A percentile compares a stretch with the other conserved stretches of the same genome.
Evolutionary conservation across 2,888 invertebrate genomes (phyloP).

Genomic region (Pycnomerus fuliginosus): DNA sequence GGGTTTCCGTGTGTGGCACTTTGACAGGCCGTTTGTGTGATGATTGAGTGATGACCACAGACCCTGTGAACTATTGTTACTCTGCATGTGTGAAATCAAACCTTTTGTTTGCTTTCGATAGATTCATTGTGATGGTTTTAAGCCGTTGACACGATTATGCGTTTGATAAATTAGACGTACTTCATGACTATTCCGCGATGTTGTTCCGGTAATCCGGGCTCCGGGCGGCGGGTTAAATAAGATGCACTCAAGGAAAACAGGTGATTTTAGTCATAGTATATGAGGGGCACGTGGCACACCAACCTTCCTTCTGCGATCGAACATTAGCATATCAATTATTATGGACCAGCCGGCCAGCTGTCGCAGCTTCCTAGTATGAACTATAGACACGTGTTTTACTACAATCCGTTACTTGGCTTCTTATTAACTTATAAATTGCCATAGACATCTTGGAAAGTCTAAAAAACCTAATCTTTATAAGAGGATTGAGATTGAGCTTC

Average conservation of each 20-base stretch:
- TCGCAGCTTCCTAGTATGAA: constrained; percentile 53
- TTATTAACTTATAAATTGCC: too few species aligned
- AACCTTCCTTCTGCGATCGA: constrained; percentile 36
- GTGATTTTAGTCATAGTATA: constrained; percentile 21
- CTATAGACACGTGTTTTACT: constrained; percentile 48
- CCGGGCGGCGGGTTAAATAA: too few species aligned
- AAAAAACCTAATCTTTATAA: too few species aligned
- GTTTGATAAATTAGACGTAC: too few species aligned
- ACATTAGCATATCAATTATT: constrained; percentile 47
- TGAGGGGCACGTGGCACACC: constrained; percentile 35
- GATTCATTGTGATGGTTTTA: constrained; percentile 21
- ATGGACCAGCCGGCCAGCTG: constrained; percentile 51
- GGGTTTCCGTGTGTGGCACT: constrained; percentile 37
- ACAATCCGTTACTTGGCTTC: too few species aligned
- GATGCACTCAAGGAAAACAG: too few species aligned
- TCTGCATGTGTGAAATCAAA: constrained; percentile 25
- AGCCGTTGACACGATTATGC: neutral
- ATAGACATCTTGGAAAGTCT: too few species aligned
- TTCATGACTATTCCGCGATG: too few species aligned
- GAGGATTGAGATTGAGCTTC: too few species aligned
- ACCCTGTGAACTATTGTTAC: constrained; percentile 22
- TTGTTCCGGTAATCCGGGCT: too few species aligned
- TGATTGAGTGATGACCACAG: constrained; percentile 34
- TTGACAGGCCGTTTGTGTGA: constrained; percentile 33
- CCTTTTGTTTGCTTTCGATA: constrained; percentile 30